Conservation (phyloP, 2,888 invertebrate genomes). For the Blera fallax region DNA sequence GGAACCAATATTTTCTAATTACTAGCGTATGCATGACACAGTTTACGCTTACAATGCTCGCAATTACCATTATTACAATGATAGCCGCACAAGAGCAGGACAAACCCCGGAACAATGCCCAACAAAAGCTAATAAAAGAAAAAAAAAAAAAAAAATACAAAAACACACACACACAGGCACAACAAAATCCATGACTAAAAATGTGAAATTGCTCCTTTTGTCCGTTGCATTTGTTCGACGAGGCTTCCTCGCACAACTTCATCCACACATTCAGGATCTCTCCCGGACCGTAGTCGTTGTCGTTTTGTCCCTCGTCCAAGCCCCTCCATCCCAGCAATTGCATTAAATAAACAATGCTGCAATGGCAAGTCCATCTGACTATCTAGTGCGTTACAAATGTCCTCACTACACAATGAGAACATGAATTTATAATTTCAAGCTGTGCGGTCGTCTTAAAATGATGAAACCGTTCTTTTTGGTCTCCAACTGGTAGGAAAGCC, state of each 20-base stretch:
- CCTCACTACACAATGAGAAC: conserved; percentile 40
- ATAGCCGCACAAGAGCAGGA: conserved; percentile 28
- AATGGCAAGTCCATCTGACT: conserved; percentile 13
- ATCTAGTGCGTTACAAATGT: conserved; percentile 34
- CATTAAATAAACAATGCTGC: conserved; percentile 51
- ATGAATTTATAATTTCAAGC: conserved; percentile 64
- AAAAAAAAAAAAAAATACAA: too few species aligned
- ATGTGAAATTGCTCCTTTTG: conserved; percentile 53
- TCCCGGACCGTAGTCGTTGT: conserved; percentile 13
- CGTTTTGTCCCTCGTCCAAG: neutral
- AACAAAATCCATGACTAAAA: neutral
- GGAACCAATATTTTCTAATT: conserved; percentile 45
- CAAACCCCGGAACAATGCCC: conserved; percentile 26
- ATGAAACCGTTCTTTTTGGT: conserved; percentile 54
- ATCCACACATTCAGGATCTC: conserved; percentile 11
- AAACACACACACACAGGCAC: neutral
- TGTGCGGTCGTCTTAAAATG: conserved; percentile 61
- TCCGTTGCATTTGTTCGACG: conserved; percentile 36
- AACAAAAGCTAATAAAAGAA: conserved; percentile 30
- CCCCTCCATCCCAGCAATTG: neutral
- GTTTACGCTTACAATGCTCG: conserved; percentile 41
- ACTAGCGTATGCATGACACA: conserved; percentile 51
- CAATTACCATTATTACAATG: conserved; percentile 52
- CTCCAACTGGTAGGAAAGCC: neutral
- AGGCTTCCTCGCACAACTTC: conserved; percentile 37